phyloP scores from a whole-genome alignment of 2,888 invertebrate species.

The Xestoiulus laeticollis region DNA sequence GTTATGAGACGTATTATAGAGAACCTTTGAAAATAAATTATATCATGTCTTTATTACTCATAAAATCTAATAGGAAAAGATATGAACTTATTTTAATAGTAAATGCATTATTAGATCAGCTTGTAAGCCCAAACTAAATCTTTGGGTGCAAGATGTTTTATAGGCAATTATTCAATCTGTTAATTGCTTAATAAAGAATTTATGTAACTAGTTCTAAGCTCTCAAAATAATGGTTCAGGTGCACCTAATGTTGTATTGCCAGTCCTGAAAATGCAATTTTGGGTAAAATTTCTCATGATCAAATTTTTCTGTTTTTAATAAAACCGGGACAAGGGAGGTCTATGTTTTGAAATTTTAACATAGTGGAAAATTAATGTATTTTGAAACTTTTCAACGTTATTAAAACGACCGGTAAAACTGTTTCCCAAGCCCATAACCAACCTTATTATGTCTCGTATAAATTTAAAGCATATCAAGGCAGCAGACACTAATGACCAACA shows the following conservation, averaged over 20 bases:
- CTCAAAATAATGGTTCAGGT: background rate
- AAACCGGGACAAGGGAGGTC: background rate
- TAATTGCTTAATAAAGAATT: background rate
- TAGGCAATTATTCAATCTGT: background rate
- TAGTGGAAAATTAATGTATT: background rate
- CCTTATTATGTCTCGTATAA: background rate
- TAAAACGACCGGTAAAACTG: background rate
- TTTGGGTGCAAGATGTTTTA: background rate
- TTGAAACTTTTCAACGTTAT: background rate
- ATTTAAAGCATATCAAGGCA: background rate
- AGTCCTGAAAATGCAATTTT: background rate
- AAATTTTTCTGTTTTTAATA: background rate
- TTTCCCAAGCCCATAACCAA: background rate
- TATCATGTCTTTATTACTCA: no score
- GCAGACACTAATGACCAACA: slow-evolving; percentile 21
- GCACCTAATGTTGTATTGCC: background rate
- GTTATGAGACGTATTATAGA: no score
- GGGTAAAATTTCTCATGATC: background rate
- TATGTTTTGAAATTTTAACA: background rate
- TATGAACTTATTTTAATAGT: no score
- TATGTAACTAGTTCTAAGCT: background rate
- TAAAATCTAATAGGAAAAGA: no score
- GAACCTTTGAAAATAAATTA: no score
- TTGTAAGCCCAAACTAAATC: background rate
- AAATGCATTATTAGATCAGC: no score